phyloP scores from a whole-genome alignment of 1,140 invertebrate genomes.

The Apis laboriosa region DNA sequence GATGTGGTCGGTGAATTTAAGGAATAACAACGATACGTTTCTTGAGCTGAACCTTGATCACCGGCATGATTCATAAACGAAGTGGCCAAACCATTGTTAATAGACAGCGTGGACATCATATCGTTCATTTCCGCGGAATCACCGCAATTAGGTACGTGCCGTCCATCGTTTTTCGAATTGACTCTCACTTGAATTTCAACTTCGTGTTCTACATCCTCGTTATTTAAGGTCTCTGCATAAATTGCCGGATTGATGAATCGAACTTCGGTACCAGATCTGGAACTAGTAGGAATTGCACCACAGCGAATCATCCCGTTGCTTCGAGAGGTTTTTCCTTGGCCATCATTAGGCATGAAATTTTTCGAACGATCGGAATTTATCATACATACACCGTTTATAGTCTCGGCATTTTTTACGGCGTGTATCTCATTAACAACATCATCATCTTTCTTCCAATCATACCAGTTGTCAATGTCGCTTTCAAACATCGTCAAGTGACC shows the following conservation, averaged over 20 bases:
- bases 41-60: constrained; percentile 30
- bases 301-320: constrained; percentile 3
- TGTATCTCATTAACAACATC: constrained; percentile 1
- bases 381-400: not conserved
- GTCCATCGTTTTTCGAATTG: constrained; percentile 1
- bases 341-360: not conserved
- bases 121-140: constrained; percentile 21
- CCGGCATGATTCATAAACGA: constrained; percentile 9
- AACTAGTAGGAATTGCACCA: constrained; percentile 13
- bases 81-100: constrained; percentile 25
- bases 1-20: constrained; percentile 15
- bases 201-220: constrained; percentile 14
- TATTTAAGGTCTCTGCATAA: constrained; percentile 55
- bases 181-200: constrained; percentile 16
- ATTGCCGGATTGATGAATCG: constrained; percentile 68
- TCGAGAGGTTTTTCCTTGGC: not conserved
- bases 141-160: not conserved
- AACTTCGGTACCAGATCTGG: constrained; percentile 54
- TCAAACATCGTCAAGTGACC: constrained; percentile 56
- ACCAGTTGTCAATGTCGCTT: constrained; percentile 61
- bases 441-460: constrained; percentile 30
- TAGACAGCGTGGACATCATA: constrained; percentile 10
- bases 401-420: too few species aligned
- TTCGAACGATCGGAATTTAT: not conserved
- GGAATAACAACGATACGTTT: constrained; percentile 63